Evolutionary conservation across 1,140 invertebrate species (phyloP), one percentile per base, ranked within the genome.

Genomic region (Heliconius hermathena): DNA sequence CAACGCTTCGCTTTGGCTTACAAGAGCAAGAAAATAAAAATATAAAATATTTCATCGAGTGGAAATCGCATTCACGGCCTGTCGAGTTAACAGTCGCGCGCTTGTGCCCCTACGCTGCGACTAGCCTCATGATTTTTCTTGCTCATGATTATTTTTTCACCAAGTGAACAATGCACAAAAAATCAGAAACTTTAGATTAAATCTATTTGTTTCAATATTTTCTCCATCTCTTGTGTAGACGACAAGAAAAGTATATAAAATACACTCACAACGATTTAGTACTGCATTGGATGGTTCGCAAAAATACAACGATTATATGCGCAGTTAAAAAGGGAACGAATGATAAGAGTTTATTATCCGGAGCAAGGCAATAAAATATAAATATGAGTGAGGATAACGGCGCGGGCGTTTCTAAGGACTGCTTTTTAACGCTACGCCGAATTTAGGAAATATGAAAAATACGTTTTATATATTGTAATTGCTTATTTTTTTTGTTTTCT

Each of bases 291-390:
- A 72, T 72, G 8, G 13, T 16, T 73, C 54, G 18, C 38, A 73
- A 54, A 66, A 29, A 77, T 71, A 41, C 57, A 60, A 38, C 57
- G 71, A 72, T 72, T 76, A 71, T 76, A 71, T 71, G 41, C 46
- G 71, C 71, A 57, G 76, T 77, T 73, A 77, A 54, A 66, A 57
- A 57, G 46, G 46, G 71, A 57, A 77, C 20, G 71, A 77, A 77
- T 73, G 77, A 78, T 78, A 78, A 78, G 77, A 72, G 71, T 78
- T 78, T 78, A 78, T 73, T 78, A 78, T 78, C 72, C 54, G 52
- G 71, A 52, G 33, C 52, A 57, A 52, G 54, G 76, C 77, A 78
- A 73, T 78, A 78, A 78, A 78, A 66, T 33, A 49, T 73, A 72
- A 77, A 77, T 77, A 77, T 72, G 76, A 77, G 71, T 52, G 22